Percentiles rank a stretch among this genome's conserved stretches.
Conservation (phyloP, 1,140 invertebrate genomes). For the Nephotettix cincticeps region DNA sequence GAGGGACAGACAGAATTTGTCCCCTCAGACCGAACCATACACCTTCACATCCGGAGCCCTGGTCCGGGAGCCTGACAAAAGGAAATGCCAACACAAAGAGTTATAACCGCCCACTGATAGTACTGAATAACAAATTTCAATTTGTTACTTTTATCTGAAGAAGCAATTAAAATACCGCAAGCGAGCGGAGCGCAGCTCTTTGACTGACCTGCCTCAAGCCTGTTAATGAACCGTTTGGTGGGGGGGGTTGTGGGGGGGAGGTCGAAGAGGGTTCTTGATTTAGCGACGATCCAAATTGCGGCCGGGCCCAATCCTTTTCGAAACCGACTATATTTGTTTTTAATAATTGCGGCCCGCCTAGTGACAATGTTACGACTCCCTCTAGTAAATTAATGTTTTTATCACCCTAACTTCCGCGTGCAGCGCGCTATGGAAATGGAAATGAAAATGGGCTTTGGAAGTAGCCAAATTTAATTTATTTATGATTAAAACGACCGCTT, state of each 20-base stretch:
- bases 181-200: background rate
- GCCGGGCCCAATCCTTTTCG: background rate
- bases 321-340: slow-evolving; percentile 15
- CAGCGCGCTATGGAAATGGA: background rate
- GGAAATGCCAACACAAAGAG: slow-evolving; percentile 2
- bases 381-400: slow-evolving; percentile 16
- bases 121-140: slow-evolving; percentile 20
- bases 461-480: slow-evolving; percentile 23
- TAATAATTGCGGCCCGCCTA: background rate
- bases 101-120: background rate
- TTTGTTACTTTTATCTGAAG: slow-evolving; percentile 21
- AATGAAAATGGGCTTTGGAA: background rate
- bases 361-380: background rate
- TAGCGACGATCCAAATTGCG: background rate
- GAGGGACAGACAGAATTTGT: too few species aligned
- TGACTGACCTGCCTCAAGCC: slow-evolving; percentile 7
- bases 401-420: background rate
- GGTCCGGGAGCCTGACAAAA: slow-evolving; percentile 9
- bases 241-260: background rate
- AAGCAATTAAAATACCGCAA: slow-evolving; percentile 18
- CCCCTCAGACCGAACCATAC: too few species aligned
- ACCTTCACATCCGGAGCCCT: too few species aligned
- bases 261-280: too few species aligned
- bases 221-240: background rate
- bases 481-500: background rate